Evolutionary conservation across 2,113 vertebrate genomes (phyloP).

Genomic region (Corythoichthys intestinalis): DNA sequence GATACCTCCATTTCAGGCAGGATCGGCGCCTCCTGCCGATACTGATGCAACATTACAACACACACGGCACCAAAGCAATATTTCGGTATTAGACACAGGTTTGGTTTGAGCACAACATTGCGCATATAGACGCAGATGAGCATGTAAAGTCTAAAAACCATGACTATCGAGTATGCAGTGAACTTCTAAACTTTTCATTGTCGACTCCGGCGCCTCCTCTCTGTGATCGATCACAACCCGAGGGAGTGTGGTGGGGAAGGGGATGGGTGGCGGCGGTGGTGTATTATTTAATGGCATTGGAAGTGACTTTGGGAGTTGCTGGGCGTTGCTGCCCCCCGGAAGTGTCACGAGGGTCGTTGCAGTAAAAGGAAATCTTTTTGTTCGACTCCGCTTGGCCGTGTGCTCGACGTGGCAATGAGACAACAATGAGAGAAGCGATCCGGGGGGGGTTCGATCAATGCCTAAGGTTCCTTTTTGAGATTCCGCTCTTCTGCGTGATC

Average conservation of each 20-base stretch:
- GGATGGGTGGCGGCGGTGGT: slow-evolving; percentile 28
- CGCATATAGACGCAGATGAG: no score
- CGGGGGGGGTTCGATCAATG: not conserved
- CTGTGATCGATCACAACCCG: slow-evolving; percentile 9
- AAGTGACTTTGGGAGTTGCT: not conserved
- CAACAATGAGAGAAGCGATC: not conserved
- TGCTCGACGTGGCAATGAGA: slow-evolving; percentile 18
- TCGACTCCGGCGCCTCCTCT: not conserved
- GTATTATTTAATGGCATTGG: slow-evolving; percentile 18
- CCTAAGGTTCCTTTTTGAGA: not conserved
- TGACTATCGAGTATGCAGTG: not conserved
- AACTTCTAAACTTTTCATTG: not conserved
- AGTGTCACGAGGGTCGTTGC: slow-evolving; percentile 49
- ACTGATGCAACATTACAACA: no score
- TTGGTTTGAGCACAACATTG: no score
- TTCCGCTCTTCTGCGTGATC: not conserved
- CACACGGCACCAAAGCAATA: no score
- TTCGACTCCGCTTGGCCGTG: slow-evolving; percentile 29
- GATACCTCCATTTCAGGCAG: no score
- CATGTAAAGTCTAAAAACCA: not conserved
- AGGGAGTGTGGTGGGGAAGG: not conserved
- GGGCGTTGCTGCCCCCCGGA: not conserved
- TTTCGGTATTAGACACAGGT: no score
- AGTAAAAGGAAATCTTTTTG: slow-evolving; percentile 62
- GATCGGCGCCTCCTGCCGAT: no score